Conservation (phyloP, 2,888 invertebrate genomes). For the Listrodromus nycthemerus region DNA sequence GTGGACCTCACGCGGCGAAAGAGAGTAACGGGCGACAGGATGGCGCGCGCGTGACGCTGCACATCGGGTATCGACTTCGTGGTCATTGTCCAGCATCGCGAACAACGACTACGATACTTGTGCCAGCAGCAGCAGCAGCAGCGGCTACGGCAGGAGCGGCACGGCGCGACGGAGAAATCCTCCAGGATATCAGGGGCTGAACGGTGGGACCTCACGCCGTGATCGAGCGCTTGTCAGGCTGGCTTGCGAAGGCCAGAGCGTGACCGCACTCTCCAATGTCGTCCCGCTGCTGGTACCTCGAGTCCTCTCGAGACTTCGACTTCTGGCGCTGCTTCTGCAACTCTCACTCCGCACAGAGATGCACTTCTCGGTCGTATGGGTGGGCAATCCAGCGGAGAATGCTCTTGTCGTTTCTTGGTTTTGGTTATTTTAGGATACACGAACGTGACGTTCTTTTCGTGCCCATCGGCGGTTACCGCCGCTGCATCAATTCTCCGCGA, state of each 20-base stretch:
- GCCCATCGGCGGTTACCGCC: slow-evolving; percentile 14
- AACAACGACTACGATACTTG: slow-evolving; percentile 64
- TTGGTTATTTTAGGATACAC: slow-evolving; percentile 77
- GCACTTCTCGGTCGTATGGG: slow-evolving; percentile 52
- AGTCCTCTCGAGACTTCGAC: slow-evolving; percentile 60
- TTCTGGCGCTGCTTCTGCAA: slow-evolving; percentile 47
- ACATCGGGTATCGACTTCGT: slow-evolving; percentile 70
- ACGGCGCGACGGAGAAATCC: slow-evolving; percentile 67
- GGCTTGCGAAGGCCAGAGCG: slow-evolving; percentile 71
- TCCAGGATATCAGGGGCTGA: slow-evolving; percentile 74
- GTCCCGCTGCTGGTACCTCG: slow-evolving; percentile 51
- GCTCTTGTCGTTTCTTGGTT: slow-evolving; percentile 52
- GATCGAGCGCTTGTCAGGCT: slow-evolving; percentile 78
- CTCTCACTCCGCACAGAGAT: slow-evolving; percentile 41
- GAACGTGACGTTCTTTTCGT: slow-evolving; percentile 67
- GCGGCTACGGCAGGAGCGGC: slow-evolving; percentile 34
- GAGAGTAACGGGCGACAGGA: slow-evolving; percentile 77
- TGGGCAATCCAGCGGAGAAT: slow-evolving; percentile 48
- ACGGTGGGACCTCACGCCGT: slow-evolving; percentile 78
- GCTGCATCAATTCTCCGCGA: slow-evolving; percentile 45
- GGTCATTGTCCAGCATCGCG: slow-evolving; percentile 75
- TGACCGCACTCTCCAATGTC: slow-evolving; percentile 74
- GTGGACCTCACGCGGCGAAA: slow-evolving; percentile 74
- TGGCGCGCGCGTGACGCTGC: slow-evolving; percentile 79
- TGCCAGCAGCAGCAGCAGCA: slow-evolving; percentile 61